phyloP scores from a whole-genome alignment of 2,888 invertebrate species.

The Oscheius myriophilus region DNA sequence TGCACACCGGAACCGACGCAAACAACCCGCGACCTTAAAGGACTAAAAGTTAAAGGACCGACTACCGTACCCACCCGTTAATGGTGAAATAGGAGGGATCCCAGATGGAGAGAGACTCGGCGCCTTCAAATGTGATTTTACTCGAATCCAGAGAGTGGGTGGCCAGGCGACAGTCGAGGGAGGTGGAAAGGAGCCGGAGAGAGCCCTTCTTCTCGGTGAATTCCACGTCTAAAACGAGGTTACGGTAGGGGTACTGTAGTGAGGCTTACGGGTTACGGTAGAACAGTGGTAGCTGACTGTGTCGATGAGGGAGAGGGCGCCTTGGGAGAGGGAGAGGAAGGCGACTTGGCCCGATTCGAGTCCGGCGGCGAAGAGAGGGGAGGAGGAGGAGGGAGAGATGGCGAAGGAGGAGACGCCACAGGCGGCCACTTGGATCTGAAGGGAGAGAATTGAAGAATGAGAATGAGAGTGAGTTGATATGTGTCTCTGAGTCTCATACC shows the following conservation, averaged over 20 bases:
- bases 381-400: not conserved
- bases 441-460: not conserved
- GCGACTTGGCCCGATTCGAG: slow-evolving; percentile 20
- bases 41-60: not conserved
- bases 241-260: not conserved
- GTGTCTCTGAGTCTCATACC: no score
- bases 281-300: slow-evolving; percentile 23
- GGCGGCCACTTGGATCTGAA: slow-evolving; percentile 8
- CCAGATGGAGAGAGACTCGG: slow-evolving; percentile 27
- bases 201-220: not conserved
- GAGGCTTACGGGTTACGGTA: slow-evolving; percentile 22
- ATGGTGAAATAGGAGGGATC: slow-evolving; percentile 24
- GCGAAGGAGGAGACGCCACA: slow-evolving; percentile 23
- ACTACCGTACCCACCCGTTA: slow-evolving; percentile 1
- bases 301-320: not conserved
- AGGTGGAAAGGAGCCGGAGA: not conserved
- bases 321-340: not conserved
- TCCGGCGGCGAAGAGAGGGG: slow-evolving; percentile 4
- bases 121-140: not conserved
- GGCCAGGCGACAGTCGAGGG: slow-evolving; percentile 30
- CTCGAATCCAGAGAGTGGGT: slow-evolving; percentile 1
- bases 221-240: slow-evolving; percentile 14
- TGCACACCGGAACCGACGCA: slow-evolving; percentile 6
- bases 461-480: not conserved
- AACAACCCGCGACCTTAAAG: slow-evolving; percentile 1